A percentile compares a stretch with the other conserved stretches of the same genome.
phyloP scores from a whole-genome alignment of 2,113 vertebrate species.

The Cochlearius cochlearius region DNA sequence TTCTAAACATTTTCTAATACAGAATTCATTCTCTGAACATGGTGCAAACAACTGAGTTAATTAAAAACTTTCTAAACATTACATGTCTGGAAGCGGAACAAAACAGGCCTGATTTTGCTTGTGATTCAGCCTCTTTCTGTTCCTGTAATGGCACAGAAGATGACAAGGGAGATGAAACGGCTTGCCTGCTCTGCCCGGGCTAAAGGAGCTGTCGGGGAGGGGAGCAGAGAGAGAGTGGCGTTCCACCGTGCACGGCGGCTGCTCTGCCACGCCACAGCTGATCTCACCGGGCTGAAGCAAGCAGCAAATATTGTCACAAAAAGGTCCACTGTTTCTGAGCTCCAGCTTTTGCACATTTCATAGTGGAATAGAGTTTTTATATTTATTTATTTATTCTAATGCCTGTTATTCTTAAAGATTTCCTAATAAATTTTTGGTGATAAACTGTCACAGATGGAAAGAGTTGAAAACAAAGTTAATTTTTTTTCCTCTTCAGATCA shows the following conservation, averaged over 20 bases:
- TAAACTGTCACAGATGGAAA: neutral
- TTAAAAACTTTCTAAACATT: neutral
- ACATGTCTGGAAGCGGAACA: neutral
- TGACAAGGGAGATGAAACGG: neutral
- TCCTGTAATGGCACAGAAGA: neutral
- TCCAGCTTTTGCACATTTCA: neutral
- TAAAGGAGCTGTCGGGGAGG: neutral
- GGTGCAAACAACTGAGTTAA: neutral
- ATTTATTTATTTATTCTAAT: neutral
- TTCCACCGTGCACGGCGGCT: rapidly evolving
- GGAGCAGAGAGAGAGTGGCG: neutral
- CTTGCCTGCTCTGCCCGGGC: neutral
- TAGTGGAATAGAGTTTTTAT: neutral
- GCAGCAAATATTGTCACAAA: neutral
- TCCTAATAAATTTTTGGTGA: neutral
- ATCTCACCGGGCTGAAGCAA: neutral
- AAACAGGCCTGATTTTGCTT: neutral
- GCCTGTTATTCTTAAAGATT: neutral
- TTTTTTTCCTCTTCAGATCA: neutral
- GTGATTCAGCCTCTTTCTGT: neutral
- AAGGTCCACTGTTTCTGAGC: neutral
- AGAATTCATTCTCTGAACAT: neutral
- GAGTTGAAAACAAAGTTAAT: neutral
- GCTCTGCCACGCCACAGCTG: neutral
- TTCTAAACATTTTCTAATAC: neutral